Evolutionary conservation across 2,888 invertebrate species (phyloP).

Genomic region (Cephus rjabovi): DNA sequence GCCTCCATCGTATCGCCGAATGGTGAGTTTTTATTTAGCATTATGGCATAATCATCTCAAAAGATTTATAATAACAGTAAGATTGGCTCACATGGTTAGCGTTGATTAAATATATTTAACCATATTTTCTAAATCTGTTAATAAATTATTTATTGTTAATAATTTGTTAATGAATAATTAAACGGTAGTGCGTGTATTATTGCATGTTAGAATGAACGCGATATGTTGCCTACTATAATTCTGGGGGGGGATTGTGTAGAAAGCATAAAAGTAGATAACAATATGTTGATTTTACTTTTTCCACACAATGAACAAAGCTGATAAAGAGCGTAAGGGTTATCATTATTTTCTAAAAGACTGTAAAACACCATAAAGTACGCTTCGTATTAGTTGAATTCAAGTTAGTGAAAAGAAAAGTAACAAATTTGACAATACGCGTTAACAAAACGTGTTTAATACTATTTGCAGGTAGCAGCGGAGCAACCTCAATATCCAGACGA

Average conservation of each 20-base stretch:
- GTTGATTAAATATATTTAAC: neutral
- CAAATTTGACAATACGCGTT: neutral
- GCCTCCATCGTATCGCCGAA: slow-evolving; percentile 51
- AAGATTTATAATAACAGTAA: neutral
- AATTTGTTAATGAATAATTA: neutral
- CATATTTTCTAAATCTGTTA: neutral
- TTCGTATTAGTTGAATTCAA: neutral
- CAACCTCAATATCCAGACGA: slow-evolving; percentile 28
- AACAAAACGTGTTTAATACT: neutral
- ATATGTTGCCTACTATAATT: neutral
- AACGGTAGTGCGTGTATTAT: neutral
- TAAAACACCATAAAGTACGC: neutral
- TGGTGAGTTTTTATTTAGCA: slow-evolving; percentile 55
- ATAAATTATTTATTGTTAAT: slow-evolving; percentile 9
- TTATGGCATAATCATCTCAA: neutral
- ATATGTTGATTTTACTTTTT: neutral
- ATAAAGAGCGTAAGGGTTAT: neutral
- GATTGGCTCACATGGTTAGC: neutral
- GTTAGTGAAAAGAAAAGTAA: neutral
- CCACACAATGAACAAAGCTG: neutral
- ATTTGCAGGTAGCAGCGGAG: neutral
- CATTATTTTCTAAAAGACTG: neutral
- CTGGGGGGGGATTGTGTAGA: neutral
- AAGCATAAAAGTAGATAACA: neutral
- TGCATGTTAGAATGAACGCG: neutral